Evolutionary conservation across 2,888 invertebrate genomes (phyloP), one percentile per base, ranked within the genome.

Genomic region (Hermaeophaga mercurialis): DNA sequence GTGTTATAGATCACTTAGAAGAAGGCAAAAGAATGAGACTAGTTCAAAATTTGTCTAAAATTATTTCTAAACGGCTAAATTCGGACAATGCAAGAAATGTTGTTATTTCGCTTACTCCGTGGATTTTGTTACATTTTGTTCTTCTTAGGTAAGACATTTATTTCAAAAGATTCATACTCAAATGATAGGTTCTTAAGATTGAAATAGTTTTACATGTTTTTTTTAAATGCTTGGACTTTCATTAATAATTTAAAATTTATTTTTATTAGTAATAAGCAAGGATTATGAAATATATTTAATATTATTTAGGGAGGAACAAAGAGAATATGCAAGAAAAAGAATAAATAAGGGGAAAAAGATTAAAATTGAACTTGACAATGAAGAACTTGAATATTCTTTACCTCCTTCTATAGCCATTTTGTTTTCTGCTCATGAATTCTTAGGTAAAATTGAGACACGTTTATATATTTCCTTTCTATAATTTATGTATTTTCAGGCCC

Each of bases 51-150:
- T 79, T 94, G 34, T 84, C 89, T 15, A 84, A 86, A 67, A 84
- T 93, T 45, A 84, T 92, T 60, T 87, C 88, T 47, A 86, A 89
- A 71, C 91, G 91, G 75, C 81, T 94, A 59, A 91, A 93, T 69
- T 75, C 81, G 0, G 90, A 90, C 26, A 84, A 80, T 71, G 79
- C 81, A 18, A 77, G 82, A 22, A 86, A 85, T 59, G 82, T 85
- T 77, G 87, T 88, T 0, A 81, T 92, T 49, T 85, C 87, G 9
- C 84, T 91, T 9, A 77, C 84, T 3, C 90, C 93, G 3, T 94
- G 94, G 94, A 87, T 93, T 55, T 79, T 95, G 54, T 80, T 95
- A 65, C 90, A 94, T 78, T 86, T 87, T 67, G 83, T 94, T 62
- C 79, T 94, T 45, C 84, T 88, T 61, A 80, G 84, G 81, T 82